Evolutionary conservation across 1,140 invertebrate genomes (phyloP), one percentile per base, ranked within the genome.

Genomic region (Diorhabda elongata): DNA sequence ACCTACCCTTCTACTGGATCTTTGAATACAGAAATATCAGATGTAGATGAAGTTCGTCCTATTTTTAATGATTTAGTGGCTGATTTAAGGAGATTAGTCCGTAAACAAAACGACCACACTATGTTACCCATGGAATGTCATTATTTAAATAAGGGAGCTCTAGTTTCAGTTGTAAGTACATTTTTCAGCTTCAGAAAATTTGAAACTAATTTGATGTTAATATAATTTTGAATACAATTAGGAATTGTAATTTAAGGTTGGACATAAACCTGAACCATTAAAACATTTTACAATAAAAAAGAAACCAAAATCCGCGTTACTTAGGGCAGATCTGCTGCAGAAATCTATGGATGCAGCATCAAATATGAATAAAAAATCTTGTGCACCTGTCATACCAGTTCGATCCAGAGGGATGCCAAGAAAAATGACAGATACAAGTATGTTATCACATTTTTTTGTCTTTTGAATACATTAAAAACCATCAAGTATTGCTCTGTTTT

Each of bases 391-490:
- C 8, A 92, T 98, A 64, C 96, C 96, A 44, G 89, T 97, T 0
- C 85, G 95, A 76, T 95, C 93, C 56, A 85, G 96, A 78, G 96
- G 96, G 74, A 96, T 98, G 92, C 95, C 94, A 5, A 87, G 96
- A 71, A 97, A 96, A 86, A 96, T 98, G 93, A 96, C 94, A 75
- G 95, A 98, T 81, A 93, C 93, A 70, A 95, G 93, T 95, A 85
- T 88, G 84, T 26, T 58, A n/a, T 7, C 52, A 7, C n/a, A 26
- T 45, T 9, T 44, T 52, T n/a, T 57, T 2, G 59, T 2, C 67
- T 3, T n/a, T 56, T 56, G 52, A 6, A 56, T 56, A n/a, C 52
- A 56, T 56, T 71, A 64, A 26, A 26, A 26, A 26, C 26, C 26
- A 26, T 26, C 26, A 26, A 26, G 26, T 26, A 26, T 26, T 26